These are phyloP conservation scores for Urocolius indicus DNA, from an alignment of 2,113 vertebrate species.

Conservation along the genomic window DNA sequence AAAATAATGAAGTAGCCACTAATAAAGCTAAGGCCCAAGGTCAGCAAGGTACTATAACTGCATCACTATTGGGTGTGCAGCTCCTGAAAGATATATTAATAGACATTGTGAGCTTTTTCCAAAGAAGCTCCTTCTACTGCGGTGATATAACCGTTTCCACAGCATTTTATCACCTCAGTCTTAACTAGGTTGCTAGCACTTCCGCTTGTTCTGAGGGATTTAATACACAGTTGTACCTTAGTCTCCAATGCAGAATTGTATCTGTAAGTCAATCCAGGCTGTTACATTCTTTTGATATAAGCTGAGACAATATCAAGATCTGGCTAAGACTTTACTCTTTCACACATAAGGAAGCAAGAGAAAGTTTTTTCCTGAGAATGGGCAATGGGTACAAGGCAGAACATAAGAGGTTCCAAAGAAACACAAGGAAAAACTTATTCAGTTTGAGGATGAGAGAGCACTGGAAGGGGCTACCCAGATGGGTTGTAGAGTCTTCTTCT, in stretches of 20 bases:
- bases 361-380: neutral
- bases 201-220: neutral
- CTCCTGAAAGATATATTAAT: neutral
- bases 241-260: neutral
- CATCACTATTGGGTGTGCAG: neutral
- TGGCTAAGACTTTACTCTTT: neutral
- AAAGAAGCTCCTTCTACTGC: neutral
- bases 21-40: neutral
- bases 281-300: accelerated
- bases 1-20: neutral
- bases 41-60: neutral
- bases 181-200: neutral
- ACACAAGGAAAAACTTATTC: too few species aligned
- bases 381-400: too few species aligned
- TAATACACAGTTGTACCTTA: neutral
- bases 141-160: neutral
- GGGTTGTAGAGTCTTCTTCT: too few species aligned
- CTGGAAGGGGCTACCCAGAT: too few species aligned
- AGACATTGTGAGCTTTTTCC: neutral
- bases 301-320: neutral
- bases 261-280: neutral
- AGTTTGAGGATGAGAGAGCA: too few species aligned
- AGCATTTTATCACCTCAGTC: neutral
- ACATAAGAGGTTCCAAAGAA: too few species aligned
- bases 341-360: neutral